phyloP scores from a whole-genome alignment of 2,113 vertebrate genomes.

The Kryptolebias marmoratus region DNA sequence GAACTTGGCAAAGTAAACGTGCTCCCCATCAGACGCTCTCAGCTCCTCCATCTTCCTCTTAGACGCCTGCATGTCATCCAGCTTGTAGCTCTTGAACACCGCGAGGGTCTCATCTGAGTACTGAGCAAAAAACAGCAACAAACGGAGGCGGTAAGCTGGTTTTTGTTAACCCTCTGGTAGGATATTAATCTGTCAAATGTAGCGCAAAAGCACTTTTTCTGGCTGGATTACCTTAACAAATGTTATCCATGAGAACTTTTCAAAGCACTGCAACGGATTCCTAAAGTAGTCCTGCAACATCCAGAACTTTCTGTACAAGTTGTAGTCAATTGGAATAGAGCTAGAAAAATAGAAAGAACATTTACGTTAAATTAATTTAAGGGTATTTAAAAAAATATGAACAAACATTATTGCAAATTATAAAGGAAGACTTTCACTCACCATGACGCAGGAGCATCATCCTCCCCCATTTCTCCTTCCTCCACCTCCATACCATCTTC shows the following conservation, averaged over 20 bases:
- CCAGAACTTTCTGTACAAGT: conserved; percentile 99
- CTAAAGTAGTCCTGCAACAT: conserved; percentile 97
- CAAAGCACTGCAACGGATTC: conserved; percentile 96
- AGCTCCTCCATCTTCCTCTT: conserved; percentile 94
- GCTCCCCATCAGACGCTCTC: conserved; percentile 89
- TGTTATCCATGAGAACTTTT: conserved; percentile 96
- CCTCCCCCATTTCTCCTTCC: conserved; percentile 99
- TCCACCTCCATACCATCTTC: conserved; percentile 97
- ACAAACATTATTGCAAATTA: not conserved
- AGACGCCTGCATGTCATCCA: conserved; percentile 97
- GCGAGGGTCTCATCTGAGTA: conserved; percentile 96
- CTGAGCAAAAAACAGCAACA: conserved; percentile 69
- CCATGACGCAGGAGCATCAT: conserved; percentile 92
- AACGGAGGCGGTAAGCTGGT: not conserved
- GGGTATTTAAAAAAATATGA: not conserved
- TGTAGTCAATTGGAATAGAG: conserved; percentile 98
- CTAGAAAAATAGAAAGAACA: conserved; percentile 67
- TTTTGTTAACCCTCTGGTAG: not conserved
- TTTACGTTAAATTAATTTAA: not conserved
- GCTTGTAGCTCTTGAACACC: conserved; percentile 97
- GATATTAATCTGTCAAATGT: not conserved
- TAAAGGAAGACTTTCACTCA: conserved; percentile 48
- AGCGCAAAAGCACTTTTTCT: too few relatives aligned
- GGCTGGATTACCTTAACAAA: conserved; percentile 91
- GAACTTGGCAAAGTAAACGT: conserved; percentile 98